These are phyloP conservation scores for Peromyscus eremicus DNA, from an alignment of 2,797 vertebrate genomes.

Conservation along the genomic window DNA sequence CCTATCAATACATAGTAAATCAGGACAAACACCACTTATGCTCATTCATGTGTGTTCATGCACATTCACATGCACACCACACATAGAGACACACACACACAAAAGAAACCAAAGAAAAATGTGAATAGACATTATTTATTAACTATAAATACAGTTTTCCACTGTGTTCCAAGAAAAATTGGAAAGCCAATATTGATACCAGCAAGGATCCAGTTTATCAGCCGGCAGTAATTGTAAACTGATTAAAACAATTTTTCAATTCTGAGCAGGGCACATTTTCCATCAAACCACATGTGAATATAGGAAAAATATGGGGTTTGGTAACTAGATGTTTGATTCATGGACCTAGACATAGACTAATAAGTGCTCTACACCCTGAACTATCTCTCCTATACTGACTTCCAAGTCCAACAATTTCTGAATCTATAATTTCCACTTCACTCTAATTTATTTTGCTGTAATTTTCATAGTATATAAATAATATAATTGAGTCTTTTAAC, in stretches of 20 bases:
- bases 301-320: not conserved
- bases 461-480: conserved; percentile 25
- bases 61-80: not conserved
- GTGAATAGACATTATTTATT: not conserved
- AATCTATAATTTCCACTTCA: conserved; percentile 29
- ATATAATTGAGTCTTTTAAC: not conserved
- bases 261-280: not conserved
- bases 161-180: not conserved
- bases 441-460: not conserved
- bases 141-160: not conserved
- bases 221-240: not conserved
- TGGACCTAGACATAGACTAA: not conserved
- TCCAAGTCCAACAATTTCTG: not conserved
- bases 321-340: conserved; percentile 3
- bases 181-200: not conserved
- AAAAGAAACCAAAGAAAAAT: not conserved
- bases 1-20: not conserved
- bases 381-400: not conserved
- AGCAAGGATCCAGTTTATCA: not conserved
- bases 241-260: conserved; percentile 16
- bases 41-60: not conserved
- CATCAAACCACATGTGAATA: not conserved
- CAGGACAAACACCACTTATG: not conserved
- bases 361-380: not conserved
- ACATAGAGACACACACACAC: not conserved